Percentiles rank a stretch among this genome's conserved stretches.
Evolutionary conservation across 2,797 vertebrate genomes (phyloP).

Genomic region (Sarcoramphus papa): DNA sequence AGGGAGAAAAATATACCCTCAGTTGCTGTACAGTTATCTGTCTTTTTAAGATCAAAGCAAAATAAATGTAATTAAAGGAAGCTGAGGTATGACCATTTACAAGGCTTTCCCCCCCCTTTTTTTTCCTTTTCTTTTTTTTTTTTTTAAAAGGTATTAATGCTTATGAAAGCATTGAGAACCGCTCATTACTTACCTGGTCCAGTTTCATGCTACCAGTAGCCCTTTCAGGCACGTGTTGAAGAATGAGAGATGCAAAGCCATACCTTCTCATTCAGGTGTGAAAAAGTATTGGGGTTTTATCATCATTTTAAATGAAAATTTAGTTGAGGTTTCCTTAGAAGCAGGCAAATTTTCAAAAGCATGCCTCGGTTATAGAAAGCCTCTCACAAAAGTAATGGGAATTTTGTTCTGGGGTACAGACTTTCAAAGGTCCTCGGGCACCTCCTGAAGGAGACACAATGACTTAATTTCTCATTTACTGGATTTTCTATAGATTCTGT

Average conservation of each 20-base stretch:
- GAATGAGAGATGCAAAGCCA: background rate
- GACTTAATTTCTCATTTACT: background rate
- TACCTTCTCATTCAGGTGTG: background rate
- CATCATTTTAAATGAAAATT: background rate
- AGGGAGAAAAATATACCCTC: background rate
- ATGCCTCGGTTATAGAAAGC: background rate
- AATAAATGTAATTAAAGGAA: background rate
- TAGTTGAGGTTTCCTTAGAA: background rate
- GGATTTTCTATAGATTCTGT: background rate
- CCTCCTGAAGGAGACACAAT: background rate
- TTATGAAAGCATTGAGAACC: background rate
- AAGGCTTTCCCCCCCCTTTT: background rate
- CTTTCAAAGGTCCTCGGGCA: background rate
- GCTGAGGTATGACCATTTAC: background rate
- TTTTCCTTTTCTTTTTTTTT: background rate
- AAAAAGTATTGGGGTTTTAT: background rate
- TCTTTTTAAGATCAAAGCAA: background rate
- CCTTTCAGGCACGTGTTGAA: fast-evolving
- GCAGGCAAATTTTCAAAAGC: background rate
- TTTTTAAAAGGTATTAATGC: background rate
- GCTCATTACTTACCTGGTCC: background rate
- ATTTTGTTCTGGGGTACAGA: background rate
- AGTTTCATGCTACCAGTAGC: background rate
- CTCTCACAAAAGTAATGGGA: background rate
- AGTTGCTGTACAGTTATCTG: background rate